Conservation (phyloP, 2,797 vertebrate genomes). For the Octomys mimax region DNA sequence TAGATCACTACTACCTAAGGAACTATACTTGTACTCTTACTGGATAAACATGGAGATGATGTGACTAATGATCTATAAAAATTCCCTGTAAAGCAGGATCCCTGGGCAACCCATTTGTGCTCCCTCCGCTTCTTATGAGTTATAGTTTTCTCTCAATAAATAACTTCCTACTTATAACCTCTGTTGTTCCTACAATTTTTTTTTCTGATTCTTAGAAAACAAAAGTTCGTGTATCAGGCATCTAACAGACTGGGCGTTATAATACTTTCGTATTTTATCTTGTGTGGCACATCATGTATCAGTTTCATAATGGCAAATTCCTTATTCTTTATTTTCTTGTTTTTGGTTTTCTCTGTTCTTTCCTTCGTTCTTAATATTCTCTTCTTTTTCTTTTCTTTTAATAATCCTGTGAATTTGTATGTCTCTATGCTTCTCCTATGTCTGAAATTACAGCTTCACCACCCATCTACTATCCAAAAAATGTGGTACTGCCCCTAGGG, state of each 20-base stretch:
- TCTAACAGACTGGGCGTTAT: neutral
- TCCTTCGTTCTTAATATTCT: neutral
- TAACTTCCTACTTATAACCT: neutral
- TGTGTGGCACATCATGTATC: neutral
- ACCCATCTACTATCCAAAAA: neutral
- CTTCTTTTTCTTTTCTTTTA: neutral
- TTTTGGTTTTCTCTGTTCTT: neutral
- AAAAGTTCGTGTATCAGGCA: accelerated
- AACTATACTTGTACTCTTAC: neutral
- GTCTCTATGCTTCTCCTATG: neutral
- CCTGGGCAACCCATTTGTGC: neutral
- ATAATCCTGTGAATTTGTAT: neutral
- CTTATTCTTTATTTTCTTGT: neutral
- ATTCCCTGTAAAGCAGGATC: neutral
- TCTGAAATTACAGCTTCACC: neutral
- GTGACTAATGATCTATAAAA: neutral
- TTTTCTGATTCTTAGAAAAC: neutral
- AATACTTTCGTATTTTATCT: neutral
- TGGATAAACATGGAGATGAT: neutral
- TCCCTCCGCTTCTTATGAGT: neutral
- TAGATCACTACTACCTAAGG: neutral
- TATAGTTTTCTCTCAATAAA: neutral
- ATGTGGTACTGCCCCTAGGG: accelerated
- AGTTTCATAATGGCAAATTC: neutral
- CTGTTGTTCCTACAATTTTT: neutral